These are phyloP conservation scores for Ectemnius continuus DNA, from an alignment of 2,888 invertebrate species.

Conservation along the genomic window DNA sequence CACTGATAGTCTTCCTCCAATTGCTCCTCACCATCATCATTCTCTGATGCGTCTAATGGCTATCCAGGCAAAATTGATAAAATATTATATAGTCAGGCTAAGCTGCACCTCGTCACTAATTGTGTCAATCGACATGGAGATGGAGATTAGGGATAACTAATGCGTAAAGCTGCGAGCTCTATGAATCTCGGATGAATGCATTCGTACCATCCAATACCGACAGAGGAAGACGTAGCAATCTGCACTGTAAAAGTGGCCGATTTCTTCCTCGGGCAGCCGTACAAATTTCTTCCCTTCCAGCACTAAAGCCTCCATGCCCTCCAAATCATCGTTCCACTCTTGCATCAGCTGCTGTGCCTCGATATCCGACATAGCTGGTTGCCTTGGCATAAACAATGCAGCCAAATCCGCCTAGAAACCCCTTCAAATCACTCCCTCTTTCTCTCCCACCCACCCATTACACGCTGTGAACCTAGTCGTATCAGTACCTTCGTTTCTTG, in stretches of 20 bases:
- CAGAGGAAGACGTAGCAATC: slow-evolving; percentile 99
- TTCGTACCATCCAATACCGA: slow-evolving; percentile 89
- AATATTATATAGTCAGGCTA: background rate
- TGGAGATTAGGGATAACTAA: too few species aligned
- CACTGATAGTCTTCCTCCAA: slow-evolving; percentile 90
- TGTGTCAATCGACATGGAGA: too few species aligned
- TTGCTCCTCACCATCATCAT: slow-evolving; percentile 80
- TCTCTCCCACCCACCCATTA: too few species aligned
- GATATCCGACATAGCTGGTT: slow-evolving; percentile 89
- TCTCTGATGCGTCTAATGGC: slow-evolving; percentile 79
- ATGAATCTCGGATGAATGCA: background rate
- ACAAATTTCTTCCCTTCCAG: slow-evolving; percentile 98
- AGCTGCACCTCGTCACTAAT: too few species aligned
- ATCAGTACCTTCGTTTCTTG: slow-evolving; percentile 89
- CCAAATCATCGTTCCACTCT: slow-evolving; percentile 99
- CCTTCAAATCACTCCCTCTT: too few species aligned
- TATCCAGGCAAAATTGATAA: slow-evolving; percentile 31
- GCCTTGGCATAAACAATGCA: slow-evolving; percentile 96
- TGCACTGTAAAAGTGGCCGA: slow-evolving; percentile 93
- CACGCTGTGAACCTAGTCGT: too few species aligned
- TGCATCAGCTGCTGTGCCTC: slow-evolving; percentile 94
- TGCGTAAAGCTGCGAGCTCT: background rate
- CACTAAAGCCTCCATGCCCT: slow-evolving; percentile 98
- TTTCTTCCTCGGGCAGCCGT: slow-evolving; percentile 95
- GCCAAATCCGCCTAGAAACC: slow-evolving; percentile 89